Evolutionary conservation across 2,888 invertebrate species (phyloP).

Genomic region (Drosophila phalerata): DNA sequence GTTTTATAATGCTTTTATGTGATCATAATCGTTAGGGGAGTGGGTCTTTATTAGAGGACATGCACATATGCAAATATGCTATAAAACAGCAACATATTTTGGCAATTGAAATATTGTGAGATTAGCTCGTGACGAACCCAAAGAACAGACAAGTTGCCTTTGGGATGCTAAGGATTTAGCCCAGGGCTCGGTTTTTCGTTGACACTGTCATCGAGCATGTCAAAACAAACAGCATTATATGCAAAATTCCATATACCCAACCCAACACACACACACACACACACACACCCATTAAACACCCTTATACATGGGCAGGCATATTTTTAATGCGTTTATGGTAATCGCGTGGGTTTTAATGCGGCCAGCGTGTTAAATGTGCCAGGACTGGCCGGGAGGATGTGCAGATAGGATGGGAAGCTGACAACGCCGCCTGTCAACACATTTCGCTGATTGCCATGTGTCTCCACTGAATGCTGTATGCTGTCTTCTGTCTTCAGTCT

Average conservation of each 20-base stretch:
- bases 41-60: slow-evolving; percentile 40
- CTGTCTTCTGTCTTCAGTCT: slow-evolving; percentile 22
- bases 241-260: slow-evolving; percentile 66
- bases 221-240: slow-evolving; percentile 83
- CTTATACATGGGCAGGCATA: slow-evolving; percentile 68
- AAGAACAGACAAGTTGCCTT: slow-evolving; percentile 44
- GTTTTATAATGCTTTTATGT: slow-evolving; percentile 47
- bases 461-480: slow-evolving; percentile 8
- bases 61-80: slow-evolving; percentile 54
- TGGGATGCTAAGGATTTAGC: slow-evolving; percentile 18
- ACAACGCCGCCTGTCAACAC: slow-evolving; percentile 69
- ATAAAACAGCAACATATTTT: slow-evolving; percentile 64
- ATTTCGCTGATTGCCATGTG: slow-evolving; percentile 75
- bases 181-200: slow-evolving; percentile 42
- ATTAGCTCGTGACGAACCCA: slow-evolving; percentile 53
- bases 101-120: slow-evolving; percentile 77
- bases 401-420: background rate
- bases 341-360: slow-evolving; percentile 79
- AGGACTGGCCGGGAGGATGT: slow-evolving; percentile 46
- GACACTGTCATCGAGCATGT: slow-evolving; percentile 82
- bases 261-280: background rate
- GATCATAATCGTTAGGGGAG: slow-evolving; percentile 45
- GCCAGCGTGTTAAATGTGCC: slow-evolving; percentile 76
- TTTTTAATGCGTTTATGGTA: slow-evolving; percentile 85
- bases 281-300: slow-evolving; percentile 12